Evolutionary conservation across 2,888 invertebrate genomes (phyloP), one percentile per base, ranked within the genome.

Genomic region (Vesta saturnalis): DNA sequence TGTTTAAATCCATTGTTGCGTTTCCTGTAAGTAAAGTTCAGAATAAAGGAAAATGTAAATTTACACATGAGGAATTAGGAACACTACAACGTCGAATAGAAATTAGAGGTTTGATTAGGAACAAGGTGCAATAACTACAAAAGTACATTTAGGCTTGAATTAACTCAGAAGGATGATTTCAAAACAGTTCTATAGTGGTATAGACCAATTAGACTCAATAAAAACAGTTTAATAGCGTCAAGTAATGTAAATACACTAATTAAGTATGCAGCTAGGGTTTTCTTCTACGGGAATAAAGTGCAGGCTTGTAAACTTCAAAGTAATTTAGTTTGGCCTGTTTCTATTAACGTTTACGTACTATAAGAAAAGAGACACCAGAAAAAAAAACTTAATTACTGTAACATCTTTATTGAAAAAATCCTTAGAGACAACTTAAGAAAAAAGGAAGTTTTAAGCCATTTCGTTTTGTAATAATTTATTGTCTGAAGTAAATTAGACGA

Each of bases 281-380:
- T 12, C 52, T 52, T n/a, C 52, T 6, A 52, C 52, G 52, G 12
- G 8, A 52, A 19, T 19, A 52, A 21, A 52, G 52, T 52, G 52
- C 19, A 52, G 12, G 8, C 52, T 21, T 52, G 19, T 52, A 52
- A 52, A 49, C 49, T 19, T 49, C 18, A 49, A 49, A 52, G 21
- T 52, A 52, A 52, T 52, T n/a, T 52, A 52, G 52, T 52, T 52
- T 19, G 52, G 21, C 52, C 19, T 19, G 52, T 52, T 52, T 52
- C 21, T 52, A 52, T 52, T 19, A 52, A 18, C 52, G 52, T 43
- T 43, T 5, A 12, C 16, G 16, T 47, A 23, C 23, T 8, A 12
- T 39, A 39, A 39, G 39, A 8, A 39, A 1, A n/a, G 39, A 39
- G n/a, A 23, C 23, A 23, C 39, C n/a, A n/a, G n/a, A n/a, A n/a